Base-by-base conservation (phyloP, 2,113 vertebrate species). In the Prunella himalayana region DNA sequence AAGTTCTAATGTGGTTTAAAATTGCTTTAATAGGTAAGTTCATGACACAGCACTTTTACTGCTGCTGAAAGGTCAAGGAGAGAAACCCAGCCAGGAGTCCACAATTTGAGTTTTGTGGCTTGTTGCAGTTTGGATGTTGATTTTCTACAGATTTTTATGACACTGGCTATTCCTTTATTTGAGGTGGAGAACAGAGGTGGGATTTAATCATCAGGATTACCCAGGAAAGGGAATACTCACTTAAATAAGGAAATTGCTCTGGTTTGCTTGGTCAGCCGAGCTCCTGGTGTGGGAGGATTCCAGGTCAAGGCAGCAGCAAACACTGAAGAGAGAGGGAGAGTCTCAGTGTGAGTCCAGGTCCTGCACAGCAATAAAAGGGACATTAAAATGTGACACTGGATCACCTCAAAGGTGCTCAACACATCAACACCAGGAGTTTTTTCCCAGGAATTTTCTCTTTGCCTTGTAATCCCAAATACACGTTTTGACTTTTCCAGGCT, bases 301-400 rank as follows among this genome's bases (percentile, higher is more conserved):
- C 0, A 1, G 72, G 39, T 3, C 13, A 28, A 42, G 39, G 68
- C 14, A 51, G 44, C 12, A 64, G 50, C 28, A 41, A 56, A 45
- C 2, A 0, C 20, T 3, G 39, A 0, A 0, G 44, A 21, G 35
- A 88, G 35, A 37, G 33, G 24, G 53, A 22, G 12, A 49, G 35
- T 21, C 50, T 56, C 30, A 31, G n/a, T 1, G 33, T 9, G 23
- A 73, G 17, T 2, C 20, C n/a, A 3, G 24, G 31, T 28, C 45
- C 77, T 16, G 13, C 45, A 19, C 21, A n/a, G 11, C 69, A 44
- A 37, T 3, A 12, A 27, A 84, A 45, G 5, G 8, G 39, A 60
- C 23, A 53, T 39, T 27, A 37, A 73, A 51, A 51, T 2, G 2
- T 14, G 39, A 24, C 49, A 4, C 20, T 31, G 24, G 3, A 9